Evolutionary conservation across 2,888 invertebrate genomes (phyloP), one percentile per base, ranked within the genome.

Genomic region (Dimorphilus gyrociliatus): DNA sequence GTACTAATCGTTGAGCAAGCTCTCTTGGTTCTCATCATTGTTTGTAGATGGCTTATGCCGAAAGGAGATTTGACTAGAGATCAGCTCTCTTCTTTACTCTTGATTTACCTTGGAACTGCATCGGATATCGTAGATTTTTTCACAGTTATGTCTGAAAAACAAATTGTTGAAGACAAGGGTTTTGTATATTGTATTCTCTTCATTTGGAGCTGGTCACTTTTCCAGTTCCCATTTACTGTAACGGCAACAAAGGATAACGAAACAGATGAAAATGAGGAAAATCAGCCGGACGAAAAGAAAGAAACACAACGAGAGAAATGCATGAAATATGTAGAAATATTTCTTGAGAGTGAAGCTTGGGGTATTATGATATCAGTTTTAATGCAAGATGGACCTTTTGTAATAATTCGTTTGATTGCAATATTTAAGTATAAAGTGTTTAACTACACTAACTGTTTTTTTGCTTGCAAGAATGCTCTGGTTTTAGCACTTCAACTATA

Each of bases 401-500:
- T 34, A 12, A 27, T 36, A n/a, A 27, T 38, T n/a, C 19, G 38
- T 3, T 12, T 31, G 12, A 29, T 25, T 6, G 25, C 34, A 8
- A 33, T 38, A 16, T 14, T 36, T 19, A 32, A 28, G 49, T 82
- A 79, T 58, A 72, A 74, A 41, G 80, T 85, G 24, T 76, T 84
- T 43, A 82, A 78, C 47, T 85, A 86, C 50, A 84, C 85, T 76
- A 85, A 85, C 56, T 79, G 84, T 18, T 86, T 86, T 65, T 86
- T 86, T 63, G 82, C 84, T 0, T 82, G 81, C 64, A 78, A 81
- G 63, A 81, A 80, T 47, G 76, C 76, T 0, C 60, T 81, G 60
- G 84, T 86, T 12, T 84, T 85, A 38, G 60, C 81, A 1, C 67
- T 86, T 1, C 81, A 82, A 57, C 67, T 81, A 33, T 82, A 82